Base-by-base conservation (phyloP, 1,140 invertebrate species). In the Papilio aristodemus region DNA sequence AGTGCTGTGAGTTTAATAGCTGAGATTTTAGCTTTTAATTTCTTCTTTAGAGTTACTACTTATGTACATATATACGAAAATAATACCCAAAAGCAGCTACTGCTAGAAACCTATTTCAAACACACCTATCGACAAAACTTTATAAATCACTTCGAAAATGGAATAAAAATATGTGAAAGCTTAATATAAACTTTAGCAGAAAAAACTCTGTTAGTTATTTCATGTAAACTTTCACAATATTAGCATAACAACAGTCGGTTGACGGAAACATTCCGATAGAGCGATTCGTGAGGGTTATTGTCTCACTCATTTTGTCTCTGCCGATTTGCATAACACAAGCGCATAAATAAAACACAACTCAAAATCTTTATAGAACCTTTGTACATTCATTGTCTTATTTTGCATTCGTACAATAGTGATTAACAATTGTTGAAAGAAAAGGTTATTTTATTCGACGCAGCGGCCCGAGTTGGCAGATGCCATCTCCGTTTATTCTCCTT, bases 171-270 rank as follows among this genome's bases (percentile, higher is more conserved):
- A 50, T 50, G 2, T 17, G 10, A 50, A 50, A 50, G 1, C 19
- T 50, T 10, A 14, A 19, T 11, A 22, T 9, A 10, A 22, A 54
- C 46, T 9, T 54, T 14, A 54, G 36, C 17, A 38, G 10, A 38
- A 62, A 50, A 14, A 62, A 17, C 59, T 50, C 41, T 22, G n/a
- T n/a, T n/a, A n/a, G n/a, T n/a, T 25, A 63, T 25, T 13, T 57
- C 39, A 58, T 41, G 67, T 69, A 54, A 58, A 68, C 68, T 75
- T 71, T 75, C 71, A 63, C 71, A 27, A 37, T 38, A 72, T 75
- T 75, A 68, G 27, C 74, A 75, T 75, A 75, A 75, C 71, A 75
- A 72, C 50, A 38, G 72, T 13, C 27, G 50, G 27, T 38, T 71
- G 32, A 57, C 46, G 63, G 63, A 66, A 66, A 66, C 41, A 66